phyloP scores from a whole-genome alignment of 2,888 invertebrate species.

The Drosophila nr. perissopoda region DNA sequence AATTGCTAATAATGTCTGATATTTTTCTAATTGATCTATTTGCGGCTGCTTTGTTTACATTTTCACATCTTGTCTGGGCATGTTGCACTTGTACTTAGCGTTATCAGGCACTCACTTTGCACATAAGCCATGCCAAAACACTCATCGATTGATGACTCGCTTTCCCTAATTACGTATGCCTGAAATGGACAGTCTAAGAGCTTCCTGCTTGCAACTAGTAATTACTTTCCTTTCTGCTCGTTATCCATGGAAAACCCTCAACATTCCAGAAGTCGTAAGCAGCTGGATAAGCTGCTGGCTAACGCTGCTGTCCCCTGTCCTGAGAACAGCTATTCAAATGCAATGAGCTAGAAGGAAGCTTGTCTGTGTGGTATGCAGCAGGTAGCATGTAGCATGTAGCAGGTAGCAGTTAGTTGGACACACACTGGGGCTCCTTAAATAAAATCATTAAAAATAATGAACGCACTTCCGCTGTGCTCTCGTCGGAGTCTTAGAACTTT shows the following conservation, averaged over 20 bases:
- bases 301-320: slow-evolving; percentile 44
- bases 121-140: slow-evolving; percentile 30
- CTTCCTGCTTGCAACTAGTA: background rate
- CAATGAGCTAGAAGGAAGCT: slow-evolving; percentile 12
- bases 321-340: slow-evolving; percentile 55
- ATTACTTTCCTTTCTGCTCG: slow-evolving; percentile 5
- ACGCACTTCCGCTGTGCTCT: slow-evolving; percentile 70
- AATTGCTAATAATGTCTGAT: background rate
- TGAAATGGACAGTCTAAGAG: background rate
- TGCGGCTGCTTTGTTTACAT: slow-evolving; percentile 47
- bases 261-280: slow-evolving; percentile 18
- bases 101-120: slow-evolving; percentile 36
- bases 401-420: slow-evolving; percentile 31
- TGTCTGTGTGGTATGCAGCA: background rate
- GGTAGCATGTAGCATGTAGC: slow-evolving; percentile 11
- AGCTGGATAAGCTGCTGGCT: slow-evolving; percentile 43
- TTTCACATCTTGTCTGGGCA: slow-evolving; percentile 27
- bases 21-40: slow-evolving; percentile 31
- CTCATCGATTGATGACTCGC: slow-evolving; percentile 17
- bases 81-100: slow-evolving; percentile 11
- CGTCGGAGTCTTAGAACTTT: slow-evolving; percentile 73
- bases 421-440: slow-evolving; percentile 55
- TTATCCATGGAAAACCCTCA: slow-evolving; percentile 8
- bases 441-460: slow-evolving; percentile 80
- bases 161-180: slow-evolving; percentile 20